Evolutionary conservation across 2,797 vertebrate species (phyloP).

Genomic region (Phoeniculus purpureus): DNA sequence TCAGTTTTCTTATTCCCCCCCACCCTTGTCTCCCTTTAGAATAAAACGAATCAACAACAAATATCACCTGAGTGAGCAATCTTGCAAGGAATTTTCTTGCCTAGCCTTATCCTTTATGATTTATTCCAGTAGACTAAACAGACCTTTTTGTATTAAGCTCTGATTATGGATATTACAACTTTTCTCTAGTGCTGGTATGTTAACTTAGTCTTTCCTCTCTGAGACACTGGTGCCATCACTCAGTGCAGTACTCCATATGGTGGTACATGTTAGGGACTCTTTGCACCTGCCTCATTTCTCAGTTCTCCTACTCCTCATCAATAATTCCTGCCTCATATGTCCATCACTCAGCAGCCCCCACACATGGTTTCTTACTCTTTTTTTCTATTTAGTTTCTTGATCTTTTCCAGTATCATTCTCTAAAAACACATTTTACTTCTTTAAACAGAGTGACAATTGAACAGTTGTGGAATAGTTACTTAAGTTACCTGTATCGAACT

Average conservation of each 20-base stretch:
- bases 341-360: constrained; percentile 16
- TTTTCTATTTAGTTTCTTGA: not conserved
- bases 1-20: not conserved
- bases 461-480: not conserved
- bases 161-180: not conserved
- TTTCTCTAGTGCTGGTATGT: not conserved
- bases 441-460: not conserved
- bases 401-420: not conserved
- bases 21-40: not conserved
- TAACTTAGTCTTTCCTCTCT: not conserved
- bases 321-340: not conserved
- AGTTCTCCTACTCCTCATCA: constrained; percentile 45
- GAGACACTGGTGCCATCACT: not conserved
- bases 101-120: not conserved
- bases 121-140: not conserved
- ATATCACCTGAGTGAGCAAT: not conserved
- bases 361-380: not conserved
- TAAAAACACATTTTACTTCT: not conserved
- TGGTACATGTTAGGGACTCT: not conserved
- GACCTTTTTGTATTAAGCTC: not conserved
- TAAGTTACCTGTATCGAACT: not conserved
- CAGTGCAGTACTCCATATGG: not conserved
- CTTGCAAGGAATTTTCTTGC: not conserved
- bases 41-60: not conserved
- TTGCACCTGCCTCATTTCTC: constrained; percentile 2